Percentiles rank a stretch among this genome's conserved stretches.
These are phyloP conservation scores for Electrophaes corylata DNA, from an alignment of 2,888 invertebrate species.

Conservation along the genomic window DNA sequence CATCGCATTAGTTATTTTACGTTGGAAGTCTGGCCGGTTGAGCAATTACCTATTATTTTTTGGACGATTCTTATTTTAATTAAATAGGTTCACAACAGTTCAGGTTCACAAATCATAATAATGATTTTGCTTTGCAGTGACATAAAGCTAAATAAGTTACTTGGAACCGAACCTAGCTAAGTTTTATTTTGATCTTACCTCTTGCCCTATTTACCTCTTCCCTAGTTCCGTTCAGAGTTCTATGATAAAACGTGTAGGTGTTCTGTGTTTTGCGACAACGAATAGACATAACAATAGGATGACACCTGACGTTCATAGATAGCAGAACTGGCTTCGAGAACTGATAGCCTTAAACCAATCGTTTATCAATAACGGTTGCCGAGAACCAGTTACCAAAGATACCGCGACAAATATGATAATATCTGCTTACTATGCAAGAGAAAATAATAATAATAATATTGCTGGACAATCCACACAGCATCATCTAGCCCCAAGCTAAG, in stretches of 20 bases:
- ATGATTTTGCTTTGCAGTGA: too few species aligned
- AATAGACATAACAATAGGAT: slow-evolving; percentile 39
- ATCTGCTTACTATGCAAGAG: neutral
- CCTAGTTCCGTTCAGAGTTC: neutral
- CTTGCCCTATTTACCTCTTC: neutral
- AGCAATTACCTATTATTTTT: too few species aligned
- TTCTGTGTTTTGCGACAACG: slow-evolving; percentile 19
- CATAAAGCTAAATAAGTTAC: too few species aligned
- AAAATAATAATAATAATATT: too few species aligned
- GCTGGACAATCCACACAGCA: too few species aligned
- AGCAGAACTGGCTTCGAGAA: slow-evolving; percentile 10
- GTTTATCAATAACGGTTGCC: slow-evolving; percentile 25
- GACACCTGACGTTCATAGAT: slow-evolving; percentile 39
- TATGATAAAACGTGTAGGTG: slow-evolving; percentile 33
- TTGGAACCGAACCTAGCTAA: too few species aligned
- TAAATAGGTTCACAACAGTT: too few species aligned
- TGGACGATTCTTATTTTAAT: too few species aligned
- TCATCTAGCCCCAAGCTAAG: too few species aligned
- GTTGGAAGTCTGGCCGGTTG: too few species aligned
- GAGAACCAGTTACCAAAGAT: slow-evolving; percentile 3
- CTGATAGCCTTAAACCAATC: slow-evolving; percentile 16
- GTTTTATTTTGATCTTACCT: neutral
- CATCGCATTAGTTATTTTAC: too few species aligned
- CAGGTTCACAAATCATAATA: too few species aligned
- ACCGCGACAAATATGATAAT: neutral